Percentiles rank a stretch among this genome's conserved stretches.
Conservation (phyloP, 2,888 invertebrate genomes). For the Linhomoeus sp. region DNA sequence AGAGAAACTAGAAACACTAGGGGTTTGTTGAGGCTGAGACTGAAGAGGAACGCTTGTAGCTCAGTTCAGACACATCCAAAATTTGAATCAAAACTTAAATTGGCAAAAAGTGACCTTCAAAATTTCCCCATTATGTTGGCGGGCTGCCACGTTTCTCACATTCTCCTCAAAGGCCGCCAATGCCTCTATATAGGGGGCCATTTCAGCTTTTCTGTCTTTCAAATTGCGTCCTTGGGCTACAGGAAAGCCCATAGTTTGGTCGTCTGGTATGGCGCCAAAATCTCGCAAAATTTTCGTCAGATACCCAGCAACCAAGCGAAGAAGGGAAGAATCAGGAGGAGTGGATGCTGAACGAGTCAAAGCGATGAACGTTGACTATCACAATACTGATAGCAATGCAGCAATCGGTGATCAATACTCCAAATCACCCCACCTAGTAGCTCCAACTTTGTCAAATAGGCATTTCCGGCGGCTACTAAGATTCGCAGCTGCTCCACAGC, state of each 20-base stretch:
- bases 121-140: constrained; percentile 15
- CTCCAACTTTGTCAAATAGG: too few relatives aligned
- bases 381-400: too few relatives aligned
- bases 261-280: constrained; percentile 31
- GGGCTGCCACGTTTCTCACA: constrained; percentile 19
- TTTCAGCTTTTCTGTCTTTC: constrained; percentile 42
- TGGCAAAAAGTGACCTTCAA: constrained; percentile 15
- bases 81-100: too few relatives aligned
- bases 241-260: neutral
- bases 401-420: too few relatives aligned
- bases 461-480: constrained; percentile 56
- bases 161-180: constrained; percentile 61
- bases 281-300: constrained; percentile 43
- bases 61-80: too few relatives aligned
- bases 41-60: too few relatives aligned
- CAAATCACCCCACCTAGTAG: too few relatives aligned
- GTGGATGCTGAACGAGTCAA: too few relatives aligned
- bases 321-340: constrained; percentile 46
- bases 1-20: too few relatives aligned
- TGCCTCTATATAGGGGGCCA: constrained; percentile 56
- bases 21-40: too few relatives aligned
- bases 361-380: too few relatives aligned
- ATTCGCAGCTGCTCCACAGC: constrained; percentile 63
- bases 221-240: too few relatives aligned
- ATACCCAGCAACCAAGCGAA: constrained; percentile 55